Conservation (phyloP, 1,140 invertebrate species). For the Ips typographus region DNA sequence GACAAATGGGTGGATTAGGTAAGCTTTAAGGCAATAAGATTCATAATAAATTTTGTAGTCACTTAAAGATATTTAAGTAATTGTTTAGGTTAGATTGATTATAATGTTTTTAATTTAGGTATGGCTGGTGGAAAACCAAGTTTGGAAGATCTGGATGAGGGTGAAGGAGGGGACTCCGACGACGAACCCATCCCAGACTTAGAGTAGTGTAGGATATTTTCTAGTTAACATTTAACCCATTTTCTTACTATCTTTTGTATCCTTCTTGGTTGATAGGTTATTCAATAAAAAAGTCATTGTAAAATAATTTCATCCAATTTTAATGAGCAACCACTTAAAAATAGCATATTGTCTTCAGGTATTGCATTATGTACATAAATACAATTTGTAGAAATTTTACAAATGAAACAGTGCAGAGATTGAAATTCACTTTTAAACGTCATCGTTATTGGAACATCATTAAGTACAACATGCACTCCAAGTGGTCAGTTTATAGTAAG, state of each 20-base stretch:
- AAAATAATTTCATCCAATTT: neutral
- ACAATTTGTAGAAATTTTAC: no score
- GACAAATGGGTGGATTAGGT: constrained; percentile 51
- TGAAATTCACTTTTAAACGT: no score
- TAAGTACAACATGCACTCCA: no score
- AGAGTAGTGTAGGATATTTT: constrained; percentile 42
- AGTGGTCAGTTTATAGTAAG: no score
- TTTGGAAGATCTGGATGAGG: constrained; percentile 49
- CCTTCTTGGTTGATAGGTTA: constrained; percentile 24
- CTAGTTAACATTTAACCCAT: constrained; percentile 15
- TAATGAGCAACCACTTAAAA: no score
- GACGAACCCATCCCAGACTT: constrained; percentile 51
- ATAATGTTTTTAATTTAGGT: constrained; percentile 14
- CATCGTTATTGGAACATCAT: no score
- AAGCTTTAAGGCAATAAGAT: neutral
- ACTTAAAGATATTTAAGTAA: neutral
- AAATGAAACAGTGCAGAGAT: no score
- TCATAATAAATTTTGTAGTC: no score
- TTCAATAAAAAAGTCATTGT: constrained; percentile 25
- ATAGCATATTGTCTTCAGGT: no score
- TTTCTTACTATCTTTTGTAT: constrained; percentile 23
- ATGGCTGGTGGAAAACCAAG: constrained; percentile 46
- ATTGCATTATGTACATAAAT: no score
- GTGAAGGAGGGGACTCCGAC: constrained; percentile 49
- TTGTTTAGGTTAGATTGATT: neutral